Conservation (phyloP, 1,140 invertebrate species). For the Pseudomyrmex pallidus region DNA sequence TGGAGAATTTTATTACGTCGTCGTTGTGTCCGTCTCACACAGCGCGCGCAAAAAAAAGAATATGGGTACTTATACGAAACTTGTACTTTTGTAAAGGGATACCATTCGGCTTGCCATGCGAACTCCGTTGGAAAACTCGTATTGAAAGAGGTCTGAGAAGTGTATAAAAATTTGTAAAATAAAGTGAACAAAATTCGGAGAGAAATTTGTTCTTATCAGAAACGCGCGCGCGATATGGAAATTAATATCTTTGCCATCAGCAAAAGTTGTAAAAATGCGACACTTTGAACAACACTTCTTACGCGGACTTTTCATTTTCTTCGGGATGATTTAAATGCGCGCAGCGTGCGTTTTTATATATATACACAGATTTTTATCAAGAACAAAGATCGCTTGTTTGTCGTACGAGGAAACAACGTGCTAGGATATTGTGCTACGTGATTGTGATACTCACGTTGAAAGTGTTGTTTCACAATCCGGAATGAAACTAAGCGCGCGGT, state of each 20-base stretch:
- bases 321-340: too few species aligned
- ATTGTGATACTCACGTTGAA: constrained; percentile 73
- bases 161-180: too few species aligned
- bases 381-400: not conserved
- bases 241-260: not conserved
- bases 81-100: not conserved
- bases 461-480: constrained; percentile 70
- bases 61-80: not conserved
- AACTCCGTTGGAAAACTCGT: too few species aligned
- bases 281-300: not conserved
- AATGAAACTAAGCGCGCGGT: constrained; percentile 78
- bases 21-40: not conserved
- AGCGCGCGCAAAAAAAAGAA: not conserved
- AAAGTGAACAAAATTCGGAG: too few species aligned
- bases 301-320: not conserved
- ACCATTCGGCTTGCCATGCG: too few species aligned
- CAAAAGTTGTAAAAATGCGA: not conserved
- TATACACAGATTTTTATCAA: too few species aligned
- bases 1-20: constrained; percentile 1
- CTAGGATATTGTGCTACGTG: not conserved
- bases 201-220: not conserved
- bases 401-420: not conserved
- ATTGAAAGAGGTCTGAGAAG: too few species aligned
- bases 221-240: not conserved
- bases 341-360: too few species aligned